Evolutionary conservation across 2,797 vertebrate genomes (phyloP).

Genomic region (Brachyalestes nurse): DNA sequence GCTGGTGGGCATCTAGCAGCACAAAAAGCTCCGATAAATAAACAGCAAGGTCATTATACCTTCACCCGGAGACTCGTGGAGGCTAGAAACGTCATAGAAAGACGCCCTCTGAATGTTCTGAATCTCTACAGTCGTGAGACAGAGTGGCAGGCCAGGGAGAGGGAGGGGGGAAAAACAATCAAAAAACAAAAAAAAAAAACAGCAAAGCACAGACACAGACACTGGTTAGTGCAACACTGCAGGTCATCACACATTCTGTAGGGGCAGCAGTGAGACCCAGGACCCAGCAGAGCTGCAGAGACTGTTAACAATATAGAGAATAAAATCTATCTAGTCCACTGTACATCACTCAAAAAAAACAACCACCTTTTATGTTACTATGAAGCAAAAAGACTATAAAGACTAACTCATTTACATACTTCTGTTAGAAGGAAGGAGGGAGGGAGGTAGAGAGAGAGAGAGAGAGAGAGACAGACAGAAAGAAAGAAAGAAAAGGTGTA

Average conservation of each 20-base stretch:
- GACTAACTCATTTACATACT: no score
- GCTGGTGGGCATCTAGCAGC: slow-evolving; percentile 80
- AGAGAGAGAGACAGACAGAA: neutral
- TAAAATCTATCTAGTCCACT: no score
- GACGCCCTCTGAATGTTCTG: slow-evolving; percentile 97
- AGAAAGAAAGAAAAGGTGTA: neutral
- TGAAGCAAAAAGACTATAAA: neutral
- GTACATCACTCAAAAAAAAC: no score
- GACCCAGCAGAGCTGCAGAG: no score
- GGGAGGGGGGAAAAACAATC: slow-evolving; percentile 18
- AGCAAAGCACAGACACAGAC: slow-evolving; percentile 56
- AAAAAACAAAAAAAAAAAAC: slow-evolving; percentile 61
- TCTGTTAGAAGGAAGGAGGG: neutral
- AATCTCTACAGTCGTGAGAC: slow-evolving; percentile 91
- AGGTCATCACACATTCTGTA: slow-evolving; percentile 5
- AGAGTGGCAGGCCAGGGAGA: slow-evolving; percentile 59
- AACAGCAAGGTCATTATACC: slow-evolving; percentile 79
- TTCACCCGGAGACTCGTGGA: slow-evolving; percentile 96
- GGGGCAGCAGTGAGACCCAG: no score
- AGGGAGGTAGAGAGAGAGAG: neutral
- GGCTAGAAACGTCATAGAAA: slow-evolving; percentile 98
- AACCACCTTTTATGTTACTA: neutral
- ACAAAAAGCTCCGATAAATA: slow-evolving; percentile 71
- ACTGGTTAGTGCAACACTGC: slow-evolving; percentile 50
- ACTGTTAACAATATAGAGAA: no score